These are phyloP conservation scores for Ariopsis seemanni DNA, from an alignment of 2,113 vertebrate genomes.

Conservation along the genomic window DNA sequence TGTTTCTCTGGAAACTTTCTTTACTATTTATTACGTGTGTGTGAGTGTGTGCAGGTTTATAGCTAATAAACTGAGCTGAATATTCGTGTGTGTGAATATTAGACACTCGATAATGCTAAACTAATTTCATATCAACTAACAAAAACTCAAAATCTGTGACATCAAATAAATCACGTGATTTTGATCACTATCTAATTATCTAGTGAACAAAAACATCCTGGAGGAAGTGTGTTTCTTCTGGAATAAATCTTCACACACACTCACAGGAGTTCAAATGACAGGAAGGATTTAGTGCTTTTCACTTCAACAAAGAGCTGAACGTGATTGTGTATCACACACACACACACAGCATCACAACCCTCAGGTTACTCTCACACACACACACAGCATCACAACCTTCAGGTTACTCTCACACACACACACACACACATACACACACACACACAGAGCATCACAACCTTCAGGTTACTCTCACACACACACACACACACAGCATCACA, in stretches of 20 bases:
- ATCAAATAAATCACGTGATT: background rate
- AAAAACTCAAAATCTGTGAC: background rate
- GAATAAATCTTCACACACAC: slow-evolving; percentile 1
- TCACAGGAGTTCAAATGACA: slow-evolving; percentile 43
- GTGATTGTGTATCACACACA: background rate
- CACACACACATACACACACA: slow-evolving; percentile 3
- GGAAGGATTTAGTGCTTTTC: slow-evolving; percentile 31
- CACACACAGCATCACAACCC: slow-evolving; percentile 5
- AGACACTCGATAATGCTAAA: background rate
- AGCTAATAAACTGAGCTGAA: background rate
- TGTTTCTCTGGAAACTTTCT: background rate
- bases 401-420: background rate
- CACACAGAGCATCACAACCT: background rate
- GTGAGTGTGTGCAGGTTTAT: background rate
- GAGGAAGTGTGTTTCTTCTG: slow-evolving; percentile 4
- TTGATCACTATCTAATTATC: background rate
- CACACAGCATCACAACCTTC: background rate
- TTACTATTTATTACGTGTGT: background rate
- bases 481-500: too few relatives aligned
- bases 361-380: slow-evolving; percentile 15
- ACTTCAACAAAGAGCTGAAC: slow-evolving; percentile 19
- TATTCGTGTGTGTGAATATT: background rate
- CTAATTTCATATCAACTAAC: background rate
- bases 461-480: too few relatives aligned
- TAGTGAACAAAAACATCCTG: background rate